A percentile compares a stretch with the other conserved stretches of the same genome.
phyloP scores from a whole-genome alignment of 2,113 vertebrate species.

The Nothocercus julius region DNA sequence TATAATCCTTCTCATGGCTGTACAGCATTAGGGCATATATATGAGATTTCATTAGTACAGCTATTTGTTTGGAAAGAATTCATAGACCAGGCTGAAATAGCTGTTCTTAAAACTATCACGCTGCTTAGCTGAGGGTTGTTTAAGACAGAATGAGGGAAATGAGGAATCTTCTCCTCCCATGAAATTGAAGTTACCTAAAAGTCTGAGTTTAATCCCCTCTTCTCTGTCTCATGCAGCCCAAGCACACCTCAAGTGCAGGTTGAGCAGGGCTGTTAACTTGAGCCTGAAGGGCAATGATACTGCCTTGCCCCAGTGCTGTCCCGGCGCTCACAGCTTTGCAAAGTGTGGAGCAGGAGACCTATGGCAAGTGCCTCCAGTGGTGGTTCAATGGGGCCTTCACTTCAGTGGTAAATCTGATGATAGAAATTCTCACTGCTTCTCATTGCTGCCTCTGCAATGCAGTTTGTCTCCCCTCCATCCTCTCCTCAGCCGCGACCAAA shows the following conservation, averaged over 20 bases:
- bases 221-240: not conserved
- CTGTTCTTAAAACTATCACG: not conserved
- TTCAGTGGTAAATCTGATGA: not conserved
- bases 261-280: not conserved
- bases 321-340: not conserved
- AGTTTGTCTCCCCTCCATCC: not conserved
- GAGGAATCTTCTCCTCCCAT: not conserved
- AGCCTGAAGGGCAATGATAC: not conserved
- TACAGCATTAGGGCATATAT: not conserved
- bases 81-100: not conserved
- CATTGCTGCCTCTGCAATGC: not conserved
- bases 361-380: not conserved
- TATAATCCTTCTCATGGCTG: not conserved
- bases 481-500: not conserved
- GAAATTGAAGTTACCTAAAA: not conserved
- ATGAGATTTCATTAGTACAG: not conserved
- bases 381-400: accelerated
- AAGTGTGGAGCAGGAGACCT: not conserved
- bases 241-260: not conserved
- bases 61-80: conserved; percentile 1
- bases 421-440: not conserved
- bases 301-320: not conserved
- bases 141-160: not conserved
- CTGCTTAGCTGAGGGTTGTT: not conserved
- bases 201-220: not conserved